A percentile compares a stretch with the other conserved stretches of the same genome.
phyloP scores from a whole-genome alignment of 2,797 vertebrate species.

The Silurus aristotelis region DNA sequence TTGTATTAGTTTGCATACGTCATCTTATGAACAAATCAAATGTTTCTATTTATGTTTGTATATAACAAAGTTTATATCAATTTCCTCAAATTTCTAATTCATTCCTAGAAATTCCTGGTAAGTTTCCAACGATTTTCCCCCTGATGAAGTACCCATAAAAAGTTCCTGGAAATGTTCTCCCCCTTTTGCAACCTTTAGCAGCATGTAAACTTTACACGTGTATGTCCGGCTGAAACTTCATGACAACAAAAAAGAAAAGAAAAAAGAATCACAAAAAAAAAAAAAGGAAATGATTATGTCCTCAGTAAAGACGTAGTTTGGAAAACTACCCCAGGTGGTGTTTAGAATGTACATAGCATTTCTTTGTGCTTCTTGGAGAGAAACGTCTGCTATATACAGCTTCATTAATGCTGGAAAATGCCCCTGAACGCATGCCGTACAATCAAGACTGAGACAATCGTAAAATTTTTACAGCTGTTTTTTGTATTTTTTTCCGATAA shows the following conservation, averaged over 20 bases:
- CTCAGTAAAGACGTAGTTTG: neutral
- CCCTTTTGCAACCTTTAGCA: neutral
- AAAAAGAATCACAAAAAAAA: too few species aligned
- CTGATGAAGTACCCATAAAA: too few species aligned
- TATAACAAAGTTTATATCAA: too few species aligned
- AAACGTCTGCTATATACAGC: neutral
- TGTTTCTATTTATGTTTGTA: too few species aligned
- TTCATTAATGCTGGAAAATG: conserved; percentile 8
- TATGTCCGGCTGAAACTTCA: neutral
- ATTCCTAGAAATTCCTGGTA: too few species aligned
- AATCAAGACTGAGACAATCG: neutral
- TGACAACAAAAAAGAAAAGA: neutral
- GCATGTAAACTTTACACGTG: conserved; percentile 7
- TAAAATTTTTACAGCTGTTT: neutral
- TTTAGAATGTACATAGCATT: conserved; percentile 7
- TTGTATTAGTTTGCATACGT: too few species aligned
- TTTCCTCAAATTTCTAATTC: too few species aligned
- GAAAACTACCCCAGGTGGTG: neutral
- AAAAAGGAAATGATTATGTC: neutral
- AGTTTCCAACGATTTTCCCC: too few species aligned
- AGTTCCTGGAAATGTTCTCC: too few species aligned
- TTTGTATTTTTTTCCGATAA: neutral
- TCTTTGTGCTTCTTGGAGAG: conserved; percentile 19
- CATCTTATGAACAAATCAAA: too few species aligned
- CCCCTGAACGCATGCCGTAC: neutral